Evolutionary conservation across 2,113 vertebrate genomes (phyloP), one percentile per base, ranked within the genome.

Genomic region (Labeo rohita): DNA sequence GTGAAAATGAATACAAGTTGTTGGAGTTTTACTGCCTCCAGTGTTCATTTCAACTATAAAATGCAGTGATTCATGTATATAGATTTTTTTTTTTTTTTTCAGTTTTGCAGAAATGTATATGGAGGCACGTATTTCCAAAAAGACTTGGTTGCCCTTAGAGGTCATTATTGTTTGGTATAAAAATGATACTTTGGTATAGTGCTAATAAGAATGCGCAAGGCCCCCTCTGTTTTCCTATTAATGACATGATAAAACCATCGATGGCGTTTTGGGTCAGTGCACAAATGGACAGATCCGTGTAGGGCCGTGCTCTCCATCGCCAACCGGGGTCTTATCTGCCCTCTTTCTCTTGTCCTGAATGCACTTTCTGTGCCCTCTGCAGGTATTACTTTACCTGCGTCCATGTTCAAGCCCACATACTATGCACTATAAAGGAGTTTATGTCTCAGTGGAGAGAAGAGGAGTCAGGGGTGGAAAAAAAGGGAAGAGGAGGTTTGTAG

Each of bases 401-500:
- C 88, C 77, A 87, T 89, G 90, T 92, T 89, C 85, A 77, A 79
- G 59, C 50, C 74, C 36, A 79, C 75, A 80, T 85, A 87, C 83
- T 78, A 77, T 47, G 49, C 81, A 63, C 85, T 87, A 90, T 88
- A 87, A 91, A 90, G 85, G 86, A 89, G 89, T 89, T 88, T 87
- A 82, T 84, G 80, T 89, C 88, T 86, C 85, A 66, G 84, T 49
- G 39, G 65, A 74, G 84, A 79, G 84, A 70, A 66, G 66, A 80
- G 61, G 73, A 78, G 34, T 74, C 59, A 66, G 80, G 80, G 77
- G 36, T 61, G 73, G 66, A 72, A 34, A n/a, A 74, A 81, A 88
- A 72, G 72, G 74, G 80, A 84, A 86, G 93, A 93, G 92, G 94
- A 95, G 94, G 93, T 93, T 90, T 92, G 93, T 88, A 89, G 93